Conservation (phyloP, 2,888 invertebrate species). For the Polydrusus tereticollis region DNA sequence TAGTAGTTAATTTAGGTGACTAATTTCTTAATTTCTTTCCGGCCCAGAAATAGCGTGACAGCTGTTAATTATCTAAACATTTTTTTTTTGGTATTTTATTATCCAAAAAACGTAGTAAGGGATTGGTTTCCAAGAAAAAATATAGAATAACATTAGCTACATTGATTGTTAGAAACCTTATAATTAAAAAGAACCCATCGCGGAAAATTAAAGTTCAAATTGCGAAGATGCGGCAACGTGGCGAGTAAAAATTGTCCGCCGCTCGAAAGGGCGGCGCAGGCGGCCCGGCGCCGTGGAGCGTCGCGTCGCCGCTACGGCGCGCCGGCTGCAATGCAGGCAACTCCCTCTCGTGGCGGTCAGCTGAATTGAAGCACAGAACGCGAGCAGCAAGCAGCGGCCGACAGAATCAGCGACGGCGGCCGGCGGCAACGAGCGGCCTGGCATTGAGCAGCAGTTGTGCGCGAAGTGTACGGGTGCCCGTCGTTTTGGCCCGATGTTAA, state of each 20-base stretch:
- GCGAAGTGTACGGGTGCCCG: slow-evolving; percentile 66
- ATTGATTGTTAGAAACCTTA: not conserved
- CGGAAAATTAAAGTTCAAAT: slow-evolving; percentile 24
- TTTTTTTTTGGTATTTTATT: not conserved
- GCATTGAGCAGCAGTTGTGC: slow-evolving; percentile 61
- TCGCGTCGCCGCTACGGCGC: slow-evolving; percentile 20
- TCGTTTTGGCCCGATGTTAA: slow-evolving; percentile 65
- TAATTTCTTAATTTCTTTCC: not conserved
- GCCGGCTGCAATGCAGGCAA: slow-evolving; percentile 40
- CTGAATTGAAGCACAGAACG: slow-evolving; percentile 30
- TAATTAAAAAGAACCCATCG: slow-evolving; percentile 5
- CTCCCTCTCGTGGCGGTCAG: slow-evolving; percentile 31
- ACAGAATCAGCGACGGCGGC: slow-evolving; percentile 61
- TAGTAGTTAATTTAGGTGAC: not conserved
- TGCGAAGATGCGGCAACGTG: slow-evolving; percentile 34
- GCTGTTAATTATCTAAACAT: not conserved
- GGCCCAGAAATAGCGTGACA: slow-evolving; percentile 10
- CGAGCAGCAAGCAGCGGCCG: slow-evolving; percentile 29
- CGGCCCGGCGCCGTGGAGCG: slow-evolving; percentile 31
- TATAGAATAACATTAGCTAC: not conserved
- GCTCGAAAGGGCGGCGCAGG: slow-evolving; percentile 43
- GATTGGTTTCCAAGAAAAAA: slow-evolving; percentile 4
- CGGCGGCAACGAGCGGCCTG: slow-evolving; percentile 64
- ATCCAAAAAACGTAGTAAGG: not conserved
- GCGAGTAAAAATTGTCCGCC: slow-evolving; percentile 7